These are phyloP conservation scores for Ambastaia sidthimunki DNA, from an alignment of 2,797 vertebrate species.

Conservation along the genomic window DNA sequence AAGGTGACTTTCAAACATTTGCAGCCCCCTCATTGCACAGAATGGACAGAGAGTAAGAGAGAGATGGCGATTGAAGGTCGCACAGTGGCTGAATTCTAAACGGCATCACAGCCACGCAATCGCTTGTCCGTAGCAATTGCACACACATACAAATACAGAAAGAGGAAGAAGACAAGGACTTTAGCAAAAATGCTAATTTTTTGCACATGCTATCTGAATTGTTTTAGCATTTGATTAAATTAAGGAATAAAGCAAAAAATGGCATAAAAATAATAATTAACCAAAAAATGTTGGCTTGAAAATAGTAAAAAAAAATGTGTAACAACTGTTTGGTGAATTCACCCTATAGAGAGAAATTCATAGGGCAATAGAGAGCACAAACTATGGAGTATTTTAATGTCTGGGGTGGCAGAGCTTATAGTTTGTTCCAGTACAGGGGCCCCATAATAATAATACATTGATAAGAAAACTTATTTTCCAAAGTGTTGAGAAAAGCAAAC, in stretches of 20 bases:
- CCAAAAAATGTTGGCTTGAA: no score
- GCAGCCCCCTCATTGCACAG: slow-evolving; percentile 12
- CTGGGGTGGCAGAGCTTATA: not conserved
- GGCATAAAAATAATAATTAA: no score
- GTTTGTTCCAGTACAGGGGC: not conserved
- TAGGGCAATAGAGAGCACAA: not conserved
- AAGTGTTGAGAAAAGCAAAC: not conserved
- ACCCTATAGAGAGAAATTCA: not conserved
- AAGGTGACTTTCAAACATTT: slow-evolving; percentile 47
- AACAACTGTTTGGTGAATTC: not conserved
- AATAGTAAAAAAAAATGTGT: no score
- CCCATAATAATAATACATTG: not conserved
- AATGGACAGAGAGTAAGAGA: slow-evolving; percentile 20
- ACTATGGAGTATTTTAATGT: not conserved
- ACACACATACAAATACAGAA: not conserved
- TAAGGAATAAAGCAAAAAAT: no score
- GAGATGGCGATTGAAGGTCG: slow-evolving; percentile 2
- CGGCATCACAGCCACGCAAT: slow-evolving; percentile 14
- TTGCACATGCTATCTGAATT: no score
- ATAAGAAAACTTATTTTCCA: not conserved
- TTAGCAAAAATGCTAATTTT: no score
- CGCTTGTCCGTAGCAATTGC: slow-evolving; percentile 7
- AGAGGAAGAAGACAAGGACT: no score
- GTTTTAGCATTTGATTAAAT: no score
- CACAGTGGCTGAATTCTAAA: slow-evolving; percentile 16